These are phyloP conservation scores for Eupeodes luniger DNA, from an alignment of 2,888 invertebrate species.

Conservation along the genomic window DNA sequence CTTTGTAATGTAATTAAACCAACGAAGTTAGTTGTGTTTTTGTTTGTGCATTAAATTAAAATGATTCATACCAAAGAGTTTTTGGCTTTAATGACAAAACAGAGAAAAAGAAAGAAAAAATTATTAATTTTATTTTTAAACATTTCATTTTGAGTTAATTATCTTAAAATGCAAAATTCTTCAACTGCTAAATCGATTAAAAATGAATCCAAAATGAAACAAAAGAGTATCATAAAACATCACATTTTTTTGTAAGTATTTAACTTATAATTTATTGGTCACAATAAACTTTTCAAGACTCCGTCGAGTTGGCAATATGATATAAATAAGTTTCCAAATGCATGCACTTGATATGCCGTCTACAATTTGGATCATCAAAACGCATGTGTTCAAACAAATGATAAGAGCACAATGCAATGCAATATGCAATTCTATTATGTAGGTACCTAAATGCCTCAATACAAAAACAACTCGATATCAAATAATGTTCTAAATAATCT, in stretches of 20 bases:
- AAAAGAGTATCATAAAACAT: too few species aligned
- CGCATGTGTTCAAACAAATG: slow-evolving; percentile 10
- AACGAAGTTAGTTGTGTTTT: slow-evolving; percentile 5
- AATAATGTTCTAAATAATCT: too few species aligned
- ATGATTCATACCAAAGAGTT: slow-evolving; percentile 1
- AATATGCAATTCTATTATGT: not conserved
- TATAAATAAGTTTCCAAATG: not conserved
- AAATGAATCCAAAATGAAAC: too few species aligned
- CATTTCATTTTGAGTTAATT: not conserved
- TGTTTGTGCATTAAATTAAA: slow-evolving; percentile 8
- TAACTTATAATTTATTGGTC: too few species aligned
- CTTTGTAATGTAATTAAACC: not conserved
- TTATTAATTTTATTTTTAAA: not conserved
- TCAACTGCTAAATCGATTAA: too few species aligned
- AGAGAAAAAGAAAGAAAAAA: not conserved
- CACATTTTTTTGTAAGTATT: too few species aligned
- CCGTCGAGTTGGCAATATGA: not conserved
- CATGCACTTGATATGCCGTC: not conserved
- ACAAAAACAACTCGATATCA: too few species aligned
- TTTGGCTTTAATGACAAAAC: not conserved
- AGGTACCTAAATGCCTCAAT: too few species aligned
- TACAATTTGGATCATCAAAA: not conserved
- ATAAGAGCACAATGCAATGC: not conserved
- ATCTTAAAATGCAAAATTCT: not conserved
- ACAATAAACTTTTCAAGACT: too few species aligned